Base-by-base conservation (phyloP, 1,140 invertebrate species). In the Euborellia annulipes region DNA sequence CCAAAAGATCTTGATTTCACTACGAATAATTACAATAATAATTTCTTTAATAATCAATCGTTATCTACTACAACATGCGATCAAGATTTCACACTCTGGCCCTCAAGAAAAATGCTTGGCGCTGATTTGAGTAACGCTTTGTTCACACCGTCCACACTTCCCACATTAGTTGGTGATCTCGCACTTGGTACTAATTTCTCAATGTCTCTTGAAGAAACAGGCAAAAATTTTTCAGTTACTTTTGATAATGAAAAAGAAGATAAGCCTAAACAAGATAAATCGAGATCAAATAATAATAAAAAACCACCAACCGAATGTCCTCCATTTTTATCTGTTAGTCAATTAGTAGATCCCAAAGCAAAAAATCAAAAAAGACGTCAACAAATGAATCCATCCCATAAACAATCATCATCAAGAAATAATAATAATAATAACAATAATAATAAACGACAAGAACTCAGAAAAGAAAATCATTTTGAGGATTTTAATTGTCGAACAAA, bases 301-400 rank as follows among this genome's bases (percentile, higher is more conserved):
- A 27, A 27, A 27, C 23, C 4, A 27, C 23, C 23, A 27, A 27
- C 23, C 4, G 23, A 27, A 27, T 27, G 23, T 27, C 60, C 63
- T 32, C 63, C 60, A 43, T 77, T 77, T 41, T 52, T 78, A 3
- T 78, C 76, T 0, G 76, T 78, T 0, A 78, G 75, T 60, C 75
- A 78, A 49, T 53, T 78, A 8, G 73, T 78, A 9, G 73, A 78
- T 48, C 69, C 30, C 36, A 48, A 22, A 21, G 27, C 30, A 6
- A 51, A 14, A 39, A 53, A 41, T 11, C 27, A 41, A 32, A 51
- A 37, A 37, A 46, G 39, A 40, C 36, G 17, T 20, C 17, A 22
- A 22, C 32, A 49, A 16, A 27, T 11, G 11, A 27, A 27, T 27
- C 23, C 23, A 27, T 27, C 23, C 4, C 4, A 27, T 27, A 27